These are phyloP conservation scores for Sipha maydis DNA, from an alignment of 2,888 invertebrate species.

Conservation along the genomic window DNA sequence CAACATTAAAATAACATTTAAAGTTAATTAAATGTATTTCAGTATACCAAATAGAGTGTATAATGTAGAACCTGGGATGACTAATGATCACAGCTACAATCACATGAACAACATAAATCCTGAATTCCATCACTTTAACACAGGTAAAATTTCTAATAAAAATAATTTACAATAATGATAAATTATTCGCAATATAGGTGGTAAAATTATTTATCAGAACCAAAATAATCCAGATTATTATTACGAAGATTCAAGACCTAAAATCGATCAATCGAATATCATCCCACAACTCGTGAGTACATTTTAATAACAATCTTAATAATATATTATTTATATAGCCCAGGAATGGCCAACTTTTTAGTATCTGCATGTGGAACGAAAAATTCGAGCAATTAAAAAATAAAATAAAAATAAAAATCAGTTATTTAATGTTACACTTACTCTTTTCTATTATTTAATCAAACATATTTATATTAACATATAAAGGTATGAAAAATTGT, in stretches of 20 bases:
- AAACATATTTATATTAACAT: no score
- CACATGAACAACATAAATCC: conserved; percentile 49
- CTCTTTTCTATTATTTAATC: no score
- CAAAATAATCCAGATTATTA: conserved; percentile 58
- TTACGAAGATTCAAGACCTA: conserved; percentile 51
- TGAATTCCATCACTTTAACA: conserved; percentile 45
- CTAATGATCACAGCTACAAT: conserved; percentile 39
- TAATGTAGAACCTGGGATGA: conserved; percentile 13
- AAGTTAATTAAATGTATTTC: conserved; percentile 24
- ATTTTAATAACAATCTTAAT: background rate
- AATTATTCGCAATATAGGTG: conserved; percentile 20
- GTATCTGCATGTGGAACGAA: no score
- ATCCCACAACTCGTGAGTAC: conserved; percentile 35
- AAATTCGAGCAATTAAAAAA: no score
- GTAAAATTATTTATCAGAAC: conserved; percentile 47
- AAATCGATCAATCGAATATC: conserved; percentile 40
- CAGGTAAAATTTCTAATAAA: conserved; percentile 18
- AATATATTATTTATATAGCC: no score
- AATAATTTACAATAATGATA: background rate
- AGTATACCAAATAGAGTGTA: conserved; percentile 51
- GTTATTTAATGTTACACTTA: no score
- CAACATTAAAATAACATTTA: background rate
- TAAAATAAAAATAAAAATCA: no score
- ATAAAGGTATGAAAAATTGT: no score
- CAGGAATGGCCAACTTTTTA: no score